Evolutionary conservation across 2,113 vertebrate species (phyloP).

Genomic region (Vimba vimba): DNA sequence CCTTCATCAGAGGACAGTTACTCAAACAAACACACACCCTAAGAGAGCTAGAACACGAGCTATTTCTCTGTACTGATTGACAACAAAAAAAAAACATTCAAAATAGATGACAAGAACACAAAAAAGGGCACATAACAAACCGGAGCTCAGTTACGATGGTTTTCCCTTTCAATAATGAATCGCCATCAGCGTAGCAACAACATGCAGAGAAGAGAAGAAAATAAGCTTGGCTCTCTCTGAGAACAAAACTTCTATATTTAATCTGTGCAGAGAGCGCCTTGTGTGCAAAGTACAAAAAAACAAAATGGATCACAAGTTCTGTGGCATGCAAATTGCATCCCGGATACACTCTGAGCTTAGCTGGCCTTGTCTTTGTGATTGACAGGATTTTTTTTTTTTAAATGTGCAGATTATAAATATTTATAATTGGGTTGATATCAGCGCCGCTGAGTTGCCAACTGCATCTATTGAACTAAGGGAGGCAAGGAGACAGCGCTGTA

Average conservation of each 20-base stretch:
- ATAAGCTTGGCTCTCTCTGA: constrained; percentile 71
- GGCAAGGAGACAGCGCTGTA: constrained; percentile 56
- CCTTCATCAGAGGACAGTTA: constrained; percentile 36
- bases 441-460: constrained; percentile 71
- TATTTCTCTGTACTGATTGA: constrained; percentile 67
- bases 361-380: constrained; percentile 75
- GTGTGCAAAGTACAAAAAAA: constrained; percentile 76
- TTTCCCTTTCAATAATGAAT: constrained; percentile 82
- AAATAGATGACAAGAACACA: constrained; percentile 79
- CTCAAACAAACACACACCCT: constrained; percentile 47
- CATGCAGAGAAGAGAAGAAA: constrained; percentile 62
- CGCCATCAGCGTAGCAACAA: constrained; percentile 78
- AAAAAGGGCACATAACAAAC: constrained; percentile 77
- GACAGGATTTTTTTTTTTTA: constrained; percentile 72
- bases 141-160: constrained; percentile 75
- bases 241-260: constrained; percentile 85
- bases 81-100: constrained; percentile 71
- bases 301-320: constrained; percentile 69
- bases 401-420: constrained; percentile 83
- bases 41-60: constrained; percentile 8
- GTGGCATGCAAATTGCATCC: constrained; percentile 78
- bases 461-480: constrained; percentile 52
- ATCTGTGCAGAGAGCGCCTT: constrained; percentile 75
- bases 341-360: constrained; percentile 72
- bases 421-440: constrained; percentile 83